A percentile compares a stretch with the other conserved stretches of the same genome.
These are phyloP conservation scores for Siniperca knerii DNA, from an alignment of 2,113 vertebrate genomes.

Conservation along the genomic window DNA sequence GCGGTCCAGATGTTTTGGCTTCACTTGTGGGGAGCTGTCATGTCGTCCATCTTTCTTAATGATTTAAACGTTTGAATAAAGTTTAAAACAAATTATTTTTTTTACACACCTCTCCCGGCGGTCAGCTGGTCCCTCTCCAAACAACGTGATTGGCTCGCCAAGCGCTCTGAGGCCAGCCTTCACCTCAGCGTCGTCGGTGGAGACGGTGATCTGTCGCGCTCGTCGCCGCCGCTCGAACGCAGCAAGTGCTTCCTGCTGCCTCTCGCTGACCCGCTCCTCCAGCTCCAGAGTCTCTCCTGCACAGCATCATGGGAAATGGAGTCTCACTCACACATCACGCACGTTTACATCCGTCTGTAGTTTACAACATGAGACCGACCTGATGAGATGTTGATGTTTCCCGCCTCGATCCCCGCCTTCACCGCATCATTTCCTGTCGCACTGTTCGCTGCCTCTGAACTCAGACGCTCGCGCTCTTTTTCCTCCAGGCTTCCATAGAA, in stretches of 20 bases:
- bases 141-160: slow-evolving; percentile 94
- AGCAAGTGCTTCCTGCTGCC: slow-evolving; percentile 93
- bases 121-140: slow-evolving; percentile 96
- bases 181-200: slow-evolving; percentile 95
- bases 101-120: slow-evolving; percentile 87
- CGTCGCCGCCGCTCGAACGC: slow-evolving; percentile 96
- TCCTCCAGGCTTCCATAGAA: slow-evolving; percentile 97
- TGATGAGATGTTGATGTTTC: slow-evolving; percentile 96
- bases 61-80: too few relatives aligned
- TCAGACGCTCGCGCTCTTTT: slow-evolving; percentile 91
- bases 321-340: background rate
- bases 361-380: slow-evolving; percentile 75
- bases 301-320: background rate
- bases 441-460: slow-evolving; percentile 68
- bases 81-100: background rate
- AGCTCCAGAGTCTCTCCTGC: slow-evolving; percentile 95
- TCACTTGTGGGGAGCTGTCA: too few relatives aligned
- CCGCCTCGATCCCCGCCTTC: slow-evolving; percentile 92
- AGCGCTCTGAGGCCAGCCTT: slow-evolving; percentile 94
- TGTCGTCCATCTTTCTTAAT: too few relatives aligned
- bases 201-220: slow-evolving; percentile 96
- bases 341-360: accelerated
- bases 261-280: slow-evolving; percentile 94
- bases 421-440: slow-evolving; percentile 83
- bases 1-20: too few relatives aligned